Base-by-base conservation (phyloP, 2,888 invertebrate genomes). In the Orchesella flavescens region DNA sequence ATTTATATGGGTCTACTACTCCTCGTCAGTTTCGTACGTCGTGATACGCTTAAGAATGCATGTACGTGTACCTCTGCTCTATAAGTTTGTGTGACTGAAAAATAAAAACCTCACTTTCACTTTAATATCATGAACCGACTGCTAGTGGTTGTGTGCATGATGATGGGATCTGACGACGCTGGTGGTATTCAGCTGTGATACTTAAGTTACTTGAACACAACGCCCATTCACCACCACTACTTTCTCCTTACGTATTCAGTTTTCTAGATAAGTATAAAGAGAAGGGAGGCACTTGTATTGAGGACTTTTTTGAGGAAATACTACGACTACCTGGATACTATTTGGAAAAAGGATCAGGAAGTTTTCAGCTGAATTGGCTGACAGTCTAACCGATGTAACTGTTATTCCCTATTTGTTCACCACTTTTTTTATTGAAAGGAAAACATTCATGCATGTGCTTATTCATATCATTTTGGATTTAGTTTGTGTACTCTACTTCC, bases 281-380 rank as follows among this genome's bases (percentile, higher is more conserved):
- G 34, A 7, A 34, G 7, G 34, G 34, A 34, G 34, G 7, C 34
- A 34, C 34, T 34, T 34, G 34, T 34, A 7, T 34, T 34, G 7
- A 34, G 34, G 34, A 34, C 34, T 34, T 34, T 34, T 34, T 34
- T 34, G 3, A 7, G 7, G 34, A 34, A 34, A 34, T 34, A 34
- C 34, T 34, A 71, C 72, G 74, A 57, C 63, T 74, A 57, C 57
- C 57, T 57, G 19, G 1, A 1, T 19, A 10, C 57, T n/a, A 57
- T 17, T 57, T n/a, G 57, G 19, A 9, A 17, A 19, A 10, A n/a
- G 57, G 57, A 19, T 76, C 57, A 68, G 21, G 43, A 76, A 68
- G 46, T 78, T 78, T 78, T 71, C 78, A 71, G 78, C 78, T 78
- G 78, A 78, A 78, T 78, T 78, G 69, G 78, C 34, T 34, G 34